Evolutionary conservation across 2,113 vertebrate species (phyloP), one percentile per base, ranked within the genome.

Genomic region (Percina caprodes): DNA sequence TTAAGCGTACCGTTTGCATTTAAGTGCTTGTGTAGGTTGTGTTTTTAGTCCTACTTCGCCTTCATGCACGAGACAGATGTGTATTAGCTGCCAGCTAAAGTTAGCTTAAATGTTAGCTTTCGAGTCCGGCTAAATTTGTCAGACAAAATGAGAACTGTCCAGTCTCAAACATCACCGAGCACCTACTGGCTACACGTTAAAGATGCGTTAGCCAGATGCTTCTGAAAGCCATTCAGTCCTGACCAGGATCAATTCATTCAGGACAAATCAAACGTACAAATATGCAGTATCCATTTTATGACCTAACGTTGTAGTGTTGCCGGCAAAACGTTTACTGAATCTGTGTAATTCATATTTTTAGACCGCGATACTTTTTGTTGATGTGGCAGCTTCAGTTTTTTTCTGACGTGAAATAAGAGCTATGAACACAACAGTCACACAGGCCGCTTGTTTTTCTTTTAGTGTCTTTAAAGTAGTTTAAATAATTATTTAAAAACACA

Each of bases 51-150:
- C 54, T 3, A 10, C 45, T 1, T 21, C 35, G n/a, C 45, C 21
- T 21, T 18, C 67, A 24, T 4, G 21, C 30, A 26, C 33, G 2
- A 45, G 33, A 46, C 71, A 56, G 59, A 67, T 26, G 51, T 52
- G 51, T 23, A 8, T 74, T 77, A 71, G 59, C 74, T 23, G 35
- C 26, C 26, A 3, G 82, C 63, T 90, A 86, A 68, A 85, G 88
- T 79, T 90, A 89, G 74, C 79, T 42, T 3, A 42, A 42, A 0
- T 13, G 74, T 49, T 92, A 89, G 86, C 89, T 49, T 55, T 12
- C 12, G 12, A 11, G 11, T 16, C 18, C 24, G 3, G 7, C 54
- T 54, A 8, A 0, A 49, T 45, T 62, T 45, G 48, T n/a, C 60
- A 21, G 77, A 91, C 63, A 76, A 80, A 80, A 80, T 80, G 54